Evolutionary conservation across 2,888 invertebrate species (phyloP), one percentile per base, ranked within the genome.

Genomic region (Notocelia uddmanniana): DNA sequence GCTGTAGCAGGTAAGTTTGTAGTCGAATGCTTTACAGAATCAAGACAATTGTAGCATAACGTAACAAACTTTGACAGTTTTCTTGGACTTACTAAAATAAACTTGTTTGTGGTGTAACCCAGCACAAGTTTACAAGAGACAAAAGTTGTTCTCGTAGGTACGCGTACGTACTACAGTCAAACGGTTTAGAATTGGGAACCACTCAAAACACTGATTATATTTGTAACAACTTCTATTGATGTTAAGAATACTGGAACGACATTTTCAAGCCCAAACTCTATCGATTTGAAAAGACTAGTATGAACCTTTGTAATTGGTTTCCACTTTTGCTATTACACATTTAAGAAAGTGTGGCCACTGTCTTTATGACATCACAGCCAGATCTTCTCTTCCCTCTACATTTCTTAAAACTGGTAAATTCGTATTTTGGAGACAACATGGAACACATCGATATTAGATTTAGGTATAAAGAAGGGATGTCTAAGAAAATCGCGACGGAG

Each of bases 51-150:
- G 50, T 50, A 69, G 63, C 21, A 50, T 58, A 64, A 26, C 10
- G 68, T 21, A 50, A 50, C 34, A 58, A 64, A 71, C 52, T 66
- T 59, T 1, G 19, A 41, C 37, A 37, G 68, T 60, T 59, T 41
- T 23, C 37, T 23, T 55, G 21, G 23, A 52, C 41, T 64, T 31
- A 26, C 26, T n/a, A 31, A 21, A 64, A 59, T 64, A 50, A 58
- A 59, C 70, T 66, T 66, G 70, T 70, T 66, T 70, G 58, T 31
- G 59, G 70, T 64, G 10, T 52, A 52, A 37, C 11, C 41, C 37
- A 59, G 58, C 63, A 21, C 19, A 41, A 58, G 37, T 63, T 48
- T 45, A 45, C 26, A 11, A 34, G 15, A 58, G n/a, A 64, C 26
- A 57, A 64, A 50, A 37, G 58, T 57, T n/a, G n/a, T n/a, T n/a